Conservation (phyloP, 2,797 vertebrate genomes). For the Cetoscarus ocellatus region DNA sequence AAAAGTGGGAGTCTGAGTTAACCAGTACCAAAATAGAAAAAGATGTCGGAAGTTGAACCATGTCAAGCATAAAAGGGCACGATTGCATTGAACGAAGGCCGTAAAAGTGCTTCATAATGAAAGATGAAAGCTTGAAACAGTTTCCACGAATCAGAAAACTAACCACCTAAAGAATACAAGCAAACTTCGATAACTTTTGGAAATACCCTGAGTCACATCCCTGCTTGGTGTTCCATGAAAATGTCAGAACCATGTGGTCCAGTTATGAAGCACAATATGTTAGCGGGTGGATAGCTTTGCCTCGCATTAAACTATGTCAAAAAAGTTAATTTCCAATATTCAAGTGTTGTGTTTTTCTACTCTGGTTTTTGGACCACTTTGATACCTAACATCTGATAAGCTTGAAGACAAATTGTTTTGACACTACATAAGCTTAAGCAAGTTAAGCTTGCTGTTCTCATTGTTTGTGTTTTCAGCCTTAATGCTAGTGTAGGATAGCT, state of each 20-base stretch:
- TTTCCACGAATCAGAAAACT: neutral
- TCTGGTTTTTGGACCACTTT: no score
- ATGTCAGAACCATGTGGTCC: fast-evolving
- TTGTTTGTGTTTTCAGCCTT: no score
- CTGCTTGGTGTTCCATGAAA: neutral
- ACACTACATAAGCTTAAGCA: no score
- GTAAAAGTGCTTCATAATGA: neutral
- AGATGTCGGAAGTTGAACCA: neutral
- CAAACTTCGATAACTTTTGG: neutral
- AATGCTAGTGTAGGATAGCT: neutral
- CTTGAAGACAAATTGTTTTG: no score
- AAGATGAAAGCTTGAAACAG: neutral
- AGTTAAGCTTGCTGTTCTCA: no score
- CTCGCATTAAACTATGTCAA: no score
- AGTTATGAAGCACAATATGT: neutral
- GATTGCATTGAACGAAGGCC: no score
- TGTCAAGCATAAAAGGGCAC: neutral
- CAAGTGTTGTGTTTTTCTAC: no score
- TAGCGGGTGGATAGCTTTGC: neutral
- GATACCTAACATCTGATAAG: no score
- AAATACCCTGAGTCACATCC: neutral
- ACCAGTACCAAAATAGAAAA: neutral
- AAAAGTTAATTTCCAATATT: no score
- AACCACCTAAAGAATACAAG: neutral
- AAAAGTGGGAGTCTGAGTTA: neutral